These are phyloP conservation scores for Lanistes nyassanus DNA, from an alignment of 1,140 invertebrate species.

Conservation along the genomic window DNA sequence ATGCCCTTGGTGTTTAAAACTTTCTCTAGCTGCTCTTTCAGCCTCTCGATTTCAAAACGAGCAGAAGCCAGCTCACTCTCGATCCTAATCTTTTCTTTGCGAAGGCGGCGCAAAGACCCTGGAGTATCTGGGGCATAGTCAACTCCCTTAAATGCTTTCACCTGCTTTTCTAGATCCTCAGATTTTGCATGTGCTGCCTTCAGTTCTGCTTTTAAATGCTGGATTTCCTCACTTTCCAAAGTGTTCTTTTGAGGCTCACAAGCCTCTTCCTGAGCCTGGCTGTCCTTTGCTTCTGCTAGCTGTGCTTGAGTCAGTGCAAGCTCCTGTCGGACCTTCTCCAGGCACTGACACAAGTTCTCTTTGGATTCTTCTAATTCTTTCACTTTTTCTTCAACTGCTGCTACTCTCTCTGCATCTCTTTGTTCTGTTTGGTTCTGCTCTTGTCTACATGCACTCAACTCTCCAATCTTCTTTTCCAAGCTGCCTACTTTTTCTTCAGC, in stretches of 20 bases:
- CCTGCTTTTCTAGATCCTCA: slow-evolving; percentile 8
- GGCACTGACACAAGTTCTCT: slow-evolving; percentile 1
- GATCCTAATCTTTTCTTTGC: slow-evolving; percentile 41
- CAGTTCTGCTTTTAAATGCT: slow-evolving; percentile 8
- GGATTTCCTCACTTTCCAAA: not conserved
- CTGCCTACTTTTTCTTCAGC: slow-evolving; percentile 19
- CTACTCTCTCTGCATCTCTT: not conserved
- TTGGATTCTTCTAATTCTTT: slow-evolving; percentile 18
- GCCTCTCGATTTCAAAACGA: slow-evolving; percentile 30
- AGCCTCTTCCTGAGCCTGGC: not conserved
- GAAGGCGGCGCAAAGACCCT: slow-evolving; percentile 31
- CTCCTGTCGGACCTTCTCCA: not conserved
- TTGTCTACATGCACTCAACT: slow-evolving; percentile 25
- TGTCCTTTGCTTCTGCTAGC: not conserved
- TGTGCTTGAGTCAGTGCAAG: not conserved
- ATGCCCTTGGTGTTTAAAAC: slow-evolving; percentile 8
- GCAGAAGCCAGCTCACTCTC: slow-evolving; percentile 38
- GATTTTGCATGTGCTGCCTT: slow-evolving; percentile 18
- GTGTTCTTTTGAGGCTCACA: not conserved
- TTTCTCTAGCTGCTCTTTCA: slow-evolving; percentile 29
- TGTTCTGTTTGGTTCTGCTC: not conserved
- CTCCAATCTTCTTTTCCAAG: slow-evolving; percentile 22
- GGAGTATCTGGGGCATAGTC: slow-evolving; percentile 14
- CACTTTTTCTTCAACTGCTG: slow-evolving; percentile 5
- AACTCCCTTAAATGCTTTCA: slow-evolving; percentile 15